phyloP scores from a whole-genome alignment of 92 coral and sea anemone species.

The Montipora capitata region DNA sequence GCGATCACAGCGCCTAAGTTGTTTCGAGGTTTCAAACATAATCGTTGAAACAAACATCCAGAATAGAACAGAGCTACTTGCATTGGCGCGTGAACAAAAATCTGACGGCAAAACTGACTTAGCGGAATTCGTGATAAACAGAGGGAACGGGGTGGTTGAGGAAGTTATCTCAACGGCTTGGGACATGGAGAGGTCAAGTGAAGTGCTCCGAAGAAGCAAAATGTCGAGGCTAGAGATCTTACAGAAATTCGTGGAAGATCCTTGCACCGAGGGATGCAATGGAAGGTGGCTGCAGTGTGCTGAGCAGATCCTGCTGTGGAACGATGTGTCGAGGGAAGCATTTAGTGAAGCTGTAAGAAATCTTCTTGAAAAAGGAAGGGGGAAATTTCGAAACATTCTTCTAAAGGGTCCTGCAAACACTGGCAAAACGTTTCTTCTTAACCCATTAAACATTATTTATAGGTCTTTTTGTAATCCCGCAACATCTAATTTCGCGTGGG shows the following conservation, averaged over 20 bases:
- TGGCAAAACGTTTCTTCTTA: neutral
- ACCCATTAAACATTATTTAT: neutral
- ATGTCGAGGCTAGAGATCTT: conserved; percentile 29
- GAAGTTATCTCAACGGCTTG: conserved; percentile 68
- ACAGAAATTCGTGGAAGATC: neutral
- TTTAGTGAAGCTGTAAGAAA: neutral
- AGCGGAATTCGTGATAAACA: conserved; percentile 72
- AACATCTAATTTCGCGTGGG: conserved; percentile 14
- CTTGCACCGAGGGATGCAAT: conserved; percentile 39
- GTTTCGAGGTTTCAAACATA: no score
- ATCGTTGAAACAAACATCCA: conserved; percentile 39
- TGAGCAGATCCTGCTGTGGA: neutral
- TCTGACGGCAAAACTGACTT: conserved; percentile 66
- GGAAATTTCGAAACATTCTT: neutral
- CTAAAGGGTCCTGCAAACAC: neutral
- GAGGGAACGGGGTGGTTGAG: conserved; percentile 66
- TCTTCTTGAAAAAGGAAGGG: neutral
- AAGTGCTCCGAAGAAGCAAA: conserved; percentile 10
- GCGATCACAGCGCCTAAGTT: conserved; percentile 35
- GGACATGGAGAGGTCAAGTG: conserved; percentile 60
- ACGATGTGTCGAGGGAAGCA: neutral
- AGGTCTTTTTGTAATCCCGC: conserved; percentile 50
- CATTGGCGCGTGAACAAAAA: conserved; percentile 46
- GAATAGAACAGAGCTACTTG: conserved; percentile 24
- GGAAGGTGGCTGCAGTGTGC: conserved; percentile 30